Percentiles rank a stretch among this genome's conserved stretches.
Conservation (phyloP, 1,140 invertebrate genomes). For the Nephila pilipes region DNA sequence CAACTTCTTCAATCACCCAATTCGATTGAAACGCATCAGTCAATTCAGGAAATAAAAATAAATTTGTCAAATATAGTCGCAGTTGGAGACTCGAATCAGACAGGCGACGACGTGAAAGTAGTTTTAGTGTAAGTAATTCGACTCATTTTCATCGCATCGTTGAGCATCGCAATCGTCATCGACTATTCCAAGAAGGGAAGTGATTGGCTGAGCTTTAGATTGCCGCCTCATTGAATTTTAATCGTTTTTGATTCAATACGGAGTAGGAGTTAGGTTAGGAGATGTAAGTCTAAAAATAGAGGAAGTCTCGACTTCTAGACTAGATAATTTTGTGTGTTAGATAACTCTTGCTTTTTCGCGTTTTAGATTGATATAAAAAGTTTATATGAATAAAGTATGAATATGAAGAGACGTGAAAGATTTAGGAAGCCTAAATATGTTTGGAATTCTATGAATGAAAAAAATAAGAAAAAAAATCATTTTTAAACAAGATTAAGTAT, state of each 20-base stretch:
- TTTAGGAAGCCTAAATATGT: too few relatives aligned
- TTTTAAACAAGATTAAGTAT: too few relatives aligned
- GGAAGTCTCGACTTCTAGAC: not conserved
- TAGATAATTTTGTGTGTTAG: not conserved
- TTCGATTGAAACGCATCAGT: slow-evolving; percentile 12
- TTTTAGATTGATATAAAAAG: not conserved
- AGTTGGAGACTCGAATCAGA: not conserved
- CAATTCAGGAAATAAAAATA: not conserved
- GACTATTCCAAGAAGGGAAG: not conserved
- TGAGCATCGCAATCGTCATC: slow-evolving; percentile 18
- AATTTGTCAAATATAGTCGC: not conserved
- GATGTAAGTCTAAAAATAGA: not conserved
- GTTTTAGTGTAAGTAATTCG: slow-evolving; percentile 40
- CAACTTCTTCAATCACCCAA: not conserved
- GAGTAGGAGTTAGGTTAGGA: not conserved
- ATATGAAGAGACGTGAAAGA: not conserved
- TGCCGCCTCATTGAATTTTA: slow-evolving; percentile 32
- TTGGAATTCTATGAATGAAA: too few relatives aligned
- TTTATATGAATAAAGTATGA: not conserved
- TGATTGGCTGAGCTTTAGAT: not conserved
- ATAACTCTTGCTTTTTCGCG: not conserved
- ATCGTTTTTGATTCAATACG: slow-evolving; percentile 14
- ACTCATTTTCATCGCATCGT: slow-evolving; percentile 24
- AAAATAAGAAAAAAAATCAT: too few relatives aligned
- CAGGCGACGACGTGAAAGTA: not conserved